Base-by-base conservation (phyloP, 1,140 invertebrate species). In the Tetragonula clypearis region DNA sequence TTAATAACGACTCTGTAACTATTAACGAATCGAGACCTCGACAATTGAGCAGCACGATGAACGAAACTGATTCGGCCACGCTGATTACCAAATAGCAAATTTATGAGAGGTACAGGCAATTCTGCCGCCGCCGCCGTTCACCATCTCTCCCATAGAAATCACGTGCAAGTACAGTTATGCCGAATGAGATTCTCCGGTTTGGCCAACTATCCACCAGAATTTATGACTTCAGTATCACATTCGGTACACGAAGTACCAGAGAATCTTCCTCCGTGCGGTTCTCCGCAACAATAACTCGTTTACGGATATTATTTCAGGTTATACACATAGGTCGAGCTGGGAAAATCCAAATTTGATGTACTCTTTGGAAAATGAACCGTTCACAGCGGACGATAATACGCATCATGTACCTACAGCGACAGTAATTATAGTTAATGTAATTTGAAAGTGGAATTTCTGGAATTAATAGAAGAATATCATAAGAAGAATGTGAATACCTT, bases 141-240 rank as follows among this genome's bases (percentile, higher is more conserved):
- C 56, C 26, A 26, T 82, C 73, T 82, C 73, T 41, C 55, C 58
- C 49, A 21, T 23, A 58, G 81, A 77, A 66, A 83, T 83, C 81
- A 73, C 81, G 60, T 81, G 69, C 68, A 74, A 41, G 49, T 83
- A 83, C 81, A 83, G 81, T 77, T 83, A 83, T 83, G 81, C 65
- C 73, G 81, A 83, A 83, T 83, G 73, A 77, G 81, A 83, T 77
- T 83, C 81, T 55, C 81, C 55, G 26, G 81, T 76, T 30, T 77
- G 81, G 60, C 60, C 81, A 56, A 56, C 74, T 76, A 83, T 83
- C 73, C 65, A 65, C 9, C 23, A 41, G 17, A 68, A 83, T 83
- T 83, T 83, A 83, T 77, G 53, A 62, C 23, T 30, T 21, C 55
- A 41, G 81, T 83, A 83, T 77, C 79, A 23, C 69, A 72, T 41